A percentile compares a stretch with the other conserved stretches of the same genome.
These are phyloP conservation scores for Alcis repandata DNA, from an alignment of 2,888 invertebrate species.

Conservation along the genomic window DNA sequence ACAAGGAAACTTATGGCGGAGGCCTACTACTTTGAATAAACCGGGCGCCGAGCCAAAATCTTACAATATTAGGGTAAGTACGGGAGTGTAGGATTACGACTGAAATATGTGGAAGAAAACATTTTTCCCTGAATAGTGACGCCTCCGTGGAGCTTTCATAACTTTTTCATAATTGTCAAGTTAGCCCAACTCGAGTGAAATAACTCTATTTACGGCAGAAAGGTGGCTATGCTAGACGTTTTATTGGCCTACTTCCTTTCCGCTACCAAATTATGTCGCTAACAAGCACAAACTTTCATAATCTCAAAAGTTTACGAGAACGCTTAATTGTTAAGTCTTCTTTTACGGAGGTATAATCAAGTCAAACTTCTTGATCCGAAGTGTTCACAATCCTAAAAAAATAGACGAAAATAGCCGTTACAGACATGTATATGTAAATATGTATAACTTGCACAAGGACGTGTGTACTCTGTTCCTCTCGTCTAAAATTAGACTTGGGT, in stretches of 20 bases:
- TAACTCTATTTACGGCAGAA: slow-evolving; percentile 33
- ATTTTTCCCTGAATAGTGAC: slow-evolving; percentile 34
- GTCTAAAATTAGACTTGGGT: slow-evolving; percentile 22
- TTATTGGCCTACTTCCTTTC: slow-evolving; percentile 34
- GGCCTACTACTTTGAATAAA: slow-evolving; percentile 49
- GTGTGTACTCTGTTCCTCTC: background rate
- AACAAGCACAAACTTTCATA: slow-evolving; percentile 11
- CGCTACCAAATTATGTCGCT: slow-evolving; percentile 18
- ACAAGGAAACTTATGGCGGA: slow-evolving; percentile 49
- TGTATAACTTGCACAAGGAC: background rate
- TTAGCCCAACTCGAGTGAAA: slow-evolving; percentile 31
- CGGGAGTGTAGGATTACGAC: slow-evolving; percentile 28
- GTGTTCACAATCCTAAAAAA: slow-evolving; percentile 12
- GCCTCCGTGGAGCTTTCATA: slow-evolving; percentile 33
- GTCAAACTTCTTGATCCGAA: slow-evolving; percentile 5
- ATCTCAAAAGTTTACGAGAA: slow-evolving; percentile 5
- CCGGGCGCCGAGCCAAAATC: slow-evolving; percentile 53
- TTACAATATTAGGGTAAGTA: slow-evolving; percentile 50
- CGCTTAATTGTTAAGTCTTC: slow-evolving; percentile 11
- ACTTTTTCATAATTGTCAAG: slow-evolving; percentile 39
- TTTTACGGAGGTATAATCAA: slow-evolving; percentile 3
- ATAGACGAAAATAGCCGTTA: slow-evolving; percentile 14
- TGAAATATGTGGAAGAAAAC: slow-evolving; percentile 41
- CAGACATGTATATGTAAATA: slow-evolving; percentile 1
- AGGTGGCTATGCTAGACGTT: slow-evolving; percentile 12